phyloP scores from a whole-genome alignment of 2,797 vertebrate species.

The Scleropages formosus region DNA sequence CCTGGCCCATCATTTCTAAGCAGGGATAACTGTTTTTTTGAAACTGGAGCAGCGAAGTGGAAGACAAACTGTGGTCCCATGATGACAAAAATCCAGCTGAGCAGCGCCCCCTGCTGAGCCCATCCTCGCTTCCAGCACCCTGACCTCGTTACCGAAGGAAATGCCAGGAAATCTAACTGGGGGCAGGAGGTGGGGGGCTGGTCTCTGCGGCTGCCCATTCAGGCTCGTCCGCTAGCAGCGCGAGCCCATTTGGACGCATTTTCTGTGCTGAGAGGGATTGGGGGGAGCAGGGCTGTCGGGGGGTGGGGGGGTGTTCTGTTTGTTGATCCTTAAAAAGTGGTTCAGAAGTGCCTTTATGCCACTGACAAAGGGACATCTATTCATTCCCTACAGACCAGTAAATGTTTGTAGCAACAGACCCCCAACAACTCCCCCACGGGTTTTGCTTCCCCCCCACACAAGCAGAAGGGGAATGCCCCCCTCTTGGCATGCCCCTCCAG shows the following conservation, averaged over 20 bases:
- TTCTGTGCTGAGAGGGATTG: constrained; percentile 36
- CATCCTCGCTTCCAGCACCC: constrained; percentile 2
- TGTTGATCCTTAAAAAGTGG: constrained; percentile 55
- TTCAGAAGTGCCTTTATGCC: constrained; percentile 63
- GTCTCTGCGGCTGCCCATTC: not conserved
- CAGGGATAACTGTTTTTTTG: not conserved
- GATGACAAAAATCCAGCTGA: constrained; percentile 5
- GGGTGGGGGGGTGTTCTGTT: constrained; percentile 35
- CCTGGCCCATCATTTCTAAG: constrained; percentile 17
- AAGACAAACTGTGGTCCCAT: not conserved
- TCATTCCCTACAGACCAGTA: constrained; percentile 47
- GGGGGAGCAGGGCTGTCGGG: not conserved
- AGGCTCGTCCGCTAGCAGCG: constrained; percentile 33
- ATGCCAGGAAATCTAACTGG: constrained; percentile 39
- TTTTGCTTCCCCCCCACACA: constrained; percentile 29
- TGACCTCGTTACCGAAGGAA: constrained; percentile 29
- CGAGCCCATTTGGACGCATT: constrained; percentile 47
- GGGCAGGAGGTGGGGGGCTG: constrained; percentile 37
- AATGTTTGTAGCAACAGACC: constrained; percentile 52
- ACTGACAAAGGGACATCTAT: constrained; percentile 61
- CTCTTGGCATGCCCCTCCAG: constrained; percentile 26
- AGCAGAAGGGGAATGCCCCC: constrained; percentile 30
- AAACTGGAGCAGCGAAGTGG: not conserved
- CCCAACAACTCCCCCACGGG: not conserved
- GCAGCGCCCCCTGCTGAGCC: constrained; percentile 24